These are phyloP conservation scores for Zingel zingel DNA, from an alignment of 2,113 vertebrate genomes.

Conservation along the genomic window DNA sequence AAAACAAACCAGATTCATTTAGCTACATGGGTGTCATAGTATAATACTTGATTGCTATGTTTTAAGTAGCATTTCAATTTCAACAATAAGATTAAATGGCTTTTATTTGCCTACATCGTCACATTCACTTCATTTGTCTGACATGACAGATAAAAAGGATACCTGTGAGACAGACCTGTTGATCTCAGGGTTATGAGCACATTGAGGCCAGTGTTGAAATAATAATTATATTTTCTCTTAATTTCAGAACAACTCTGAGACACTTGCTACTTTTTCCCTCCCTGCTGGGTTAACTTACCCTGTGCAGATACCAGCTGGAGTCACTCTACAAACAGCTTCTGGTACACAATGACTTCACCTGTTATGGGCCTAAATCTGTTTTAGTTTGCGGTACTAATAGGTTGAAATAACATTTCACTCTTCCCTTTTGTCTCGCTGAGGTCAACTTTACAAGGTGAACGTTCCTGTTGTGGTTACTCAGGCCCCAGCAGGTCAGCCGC, in stretches of 20 bases:
- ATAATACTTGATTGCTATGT: background rate
- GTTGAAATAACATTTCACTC: slow-evolving; percentile 1
- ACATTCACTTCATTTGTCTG: background rate
- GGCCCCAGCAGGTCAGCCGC: slow-evolving; percentile 79
- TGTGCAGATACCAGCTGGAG: slow-evolving; percentile 92
- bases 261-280: slow-evolving; percentile 84
- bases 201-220: too few species aligned
- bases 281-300: slow-evolving; percentile 90
- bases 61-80: too few species aligned
- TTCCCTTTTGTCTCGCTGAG: slow-evolving; percentile 72
- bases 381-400: background rate
- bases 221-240: slow-evolving; percentile 4
- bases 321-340: slow-evolving; percentile 92
- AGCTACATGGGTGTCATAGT: background rate
- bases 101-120: background rate
- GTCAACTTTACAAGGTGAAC: slow-evolving; percentile 94
- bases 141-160: background rate
- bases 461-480: slow-evolving; percentile 94
- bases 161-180: background rate
- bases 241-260: slow-evolving; percentile 83
- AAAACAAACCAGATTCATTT: background rate
- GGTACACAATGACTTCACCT: slow-evolving; percentile 81
- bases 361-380: background rate
- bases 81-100: background rate
- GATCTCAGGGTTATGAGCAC: too few species aligned